These are phyloP conservation scores for Corythornis madagascariensis DNA, from an alignment of 2,113 vertebrate species.

Conservation along the genomic window DNA sequence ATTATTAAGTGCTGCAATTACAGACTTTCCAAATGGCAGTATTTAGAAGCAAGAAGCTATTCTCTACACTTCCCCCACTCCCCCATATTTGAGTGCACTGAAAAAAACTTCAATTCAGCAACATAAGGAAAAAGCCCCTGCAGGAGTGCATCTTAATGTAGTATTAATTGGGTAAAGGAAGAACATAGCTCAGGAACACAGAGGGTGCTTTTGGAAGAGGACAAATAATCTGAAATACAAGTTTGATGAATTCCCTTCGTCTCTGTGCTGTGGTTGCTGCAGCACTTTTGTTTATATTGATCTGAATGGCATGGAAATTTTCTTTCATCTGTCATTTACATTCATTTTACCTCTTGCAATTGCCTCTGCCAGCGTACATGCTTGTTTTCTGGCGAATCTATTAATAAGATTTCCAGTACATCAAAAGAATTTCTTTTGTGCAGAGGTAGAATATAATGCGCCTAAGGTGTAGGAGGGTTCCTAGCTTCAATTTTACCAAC, in stretches of 20 bases:
- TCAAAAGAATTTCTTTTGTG: slow-evolving; percentile 52
- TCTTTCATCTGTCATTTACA: slow-evolving; percentile 67
- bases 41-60: slow-evolving; percentile 6
- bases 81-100: neutral
- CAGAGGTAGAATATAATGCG: neutral
- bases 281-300: slow-evolving; percentile 52
- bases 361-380: slow-evolving; percentile 52
- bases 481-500: slow-evolving; percentile 32
- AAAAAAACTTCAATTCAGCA: neutral
- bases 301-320: slow-evolving; percentile 43
- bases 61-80: neutral
- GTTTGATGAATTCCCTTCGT: slow-evolving; percentile 49
- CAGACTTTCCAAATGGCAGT: slow-evolving; percentile 30
- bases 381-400: slow-evolving; percentile 59
- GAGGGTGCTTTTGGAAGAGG: slow-evolving; percentile 47
- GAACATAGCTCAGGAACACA: neutral
- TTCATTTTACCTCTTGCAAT: slow-evolving; percentile 58
- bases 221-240: slow-evolving; percentile 19
- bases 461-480: slow-evolving; percentile 15
- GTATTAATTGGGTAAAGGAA: slow-evolving; percentile 39
- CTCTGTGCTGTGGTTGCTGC: slow-evolving; percentile 28
- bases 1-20: slow-evolving; percentile 61
- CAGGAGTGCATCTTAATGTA: slow-evolving; percentile 47
- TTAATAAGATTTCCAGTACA: slow-evolving; percentile 54
- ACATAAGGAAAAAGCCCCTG: slow-evolving; percentile 17